Conservation (phyloP, 1,140 invertebrate species). For the Leptestheria dahalacensis region DNA sequence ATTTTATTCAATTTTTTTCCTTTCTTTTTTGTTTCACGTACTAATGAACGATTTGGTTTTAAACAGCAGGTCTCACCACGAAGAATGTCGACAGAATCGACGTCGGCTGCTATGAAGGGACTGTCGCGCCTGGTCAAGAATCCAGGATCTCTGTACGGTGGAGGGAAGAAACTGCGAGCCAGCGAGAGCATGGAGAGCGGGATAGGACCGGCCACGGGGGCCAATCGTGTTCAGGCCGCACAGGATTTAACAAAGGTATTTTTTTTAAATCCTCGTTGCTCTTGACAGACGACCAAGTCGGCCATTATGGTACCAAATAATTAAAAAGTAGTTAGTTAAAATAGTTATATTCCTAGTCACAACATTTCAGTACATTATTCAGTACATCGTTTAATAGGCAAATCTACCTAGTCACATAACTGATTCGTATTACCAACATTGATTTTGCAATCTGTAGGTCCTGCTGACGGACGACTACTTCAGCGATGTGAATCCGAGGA, state of each 20-base stretch:
- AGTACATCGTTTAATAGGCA: no score
- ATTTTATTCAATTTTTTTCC: no score
- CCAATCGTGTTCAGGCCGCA: slow-evolving; percentile 37
- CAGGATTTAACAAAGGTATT: slow-evolving; percentile 57
- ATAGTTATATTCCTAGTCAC: no score
- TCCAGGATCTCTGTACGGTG: slow-evolving; percentile 18
- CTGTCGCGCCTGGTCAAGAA: slow-evolving; percentile 18
- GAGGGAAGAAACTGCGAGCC: slow-evolving; percentile 22
- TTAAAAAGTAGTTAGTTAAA: no score
- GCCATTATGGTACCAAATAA: no score
- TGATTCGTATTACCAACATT: no score
- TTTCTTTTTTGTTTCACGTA: no score
- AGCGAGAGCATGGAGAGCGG: slow-evolving; percentile 80
- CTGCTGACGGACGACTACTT: slow-evolving; percentile 89
- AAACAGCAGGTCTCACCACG: slow-evolving; percentile 8
- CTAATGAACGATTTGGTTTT: background rate
- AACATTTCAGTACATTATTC: no score
- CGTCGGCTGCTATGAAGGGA: slow-evolving; percentile 1
- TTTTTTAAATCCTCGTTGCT: no score
- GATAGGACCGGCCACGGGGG: slow-evolving; percentile 37
- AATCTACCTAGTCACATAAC: no score
- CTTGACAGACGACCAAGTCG: no score
- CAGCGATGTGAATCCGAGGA: slow-evolving; percentile 91
- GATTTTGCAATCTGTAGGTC: no score
- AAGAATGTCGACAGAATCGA: slow-evolving; percentile 14